Percentiles rank a stretch among this genome's conserved stretches.
These are phyloP conservation scores for Phyllotreta striolata DNA, from an alignment of 2,888 invertebrate genomes.

Conservation along the genomic window DNA sequence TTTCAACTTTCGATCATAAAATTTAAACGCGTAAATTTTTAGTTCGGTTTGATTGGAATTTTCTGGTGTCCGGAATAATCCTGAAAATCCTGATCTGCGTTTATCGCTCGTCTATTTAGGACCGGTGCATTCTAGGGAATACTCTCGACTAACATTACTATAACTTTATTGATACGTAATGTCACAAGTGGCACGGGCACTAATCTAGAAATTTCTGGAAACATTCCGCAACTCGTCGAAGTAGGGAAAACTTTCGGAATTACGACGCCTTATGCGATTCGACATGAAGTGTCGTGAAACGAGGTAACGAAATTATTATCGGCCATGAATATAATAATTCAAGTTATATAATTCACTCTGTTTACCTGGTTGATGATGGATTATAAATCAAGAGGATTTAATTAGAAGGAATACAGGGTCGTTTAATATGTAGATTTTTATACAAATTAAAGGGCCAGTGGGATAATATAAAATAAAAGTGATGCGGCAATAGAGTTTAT, in stretches of 20 bases:
- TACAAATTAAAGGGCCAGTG: too few species aligned
- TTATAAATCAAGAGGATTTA: not conserved
- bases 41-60: not conserved
- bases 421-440: too few species aligned
- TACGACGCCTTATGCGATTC: constrained; percentile 8
- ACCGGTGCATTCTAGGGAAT: constrained; percentile 5
- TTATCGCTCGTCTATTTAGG: not conserved
- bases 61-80: not conserved
- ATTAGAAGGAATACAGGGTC: too few species aligned
- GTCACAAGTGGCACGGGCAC: constrained; percentile 17
- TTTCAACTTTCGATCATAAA: too few species aligned
- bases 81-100: not conserved
- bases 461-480: too few species aligned
- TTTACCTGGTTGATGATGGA: not conserved
- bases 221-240: constrained; percentile 17
- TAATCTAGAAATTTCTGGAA: constrained; percentile 19
- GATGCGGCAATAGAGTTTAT: too few species aligned
- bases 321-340: constrained; percentile 1
- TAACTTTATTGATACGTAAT: constrained; percentile 24
- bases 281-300: not conserved
- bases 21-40: too few species aligned
- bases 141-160: constrained; percentile 9
- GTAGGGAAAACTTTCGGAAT: constrained; percentile 14
- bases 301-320: constrained; percentile 16
- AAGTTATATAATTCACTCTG: not conserved